Percentiles rank a stretch among this genome's conserved stretches.
Conservation (phyloP, 2,888 invertebrate genomes). For the Nasonovia ribisnigri region DNA sequence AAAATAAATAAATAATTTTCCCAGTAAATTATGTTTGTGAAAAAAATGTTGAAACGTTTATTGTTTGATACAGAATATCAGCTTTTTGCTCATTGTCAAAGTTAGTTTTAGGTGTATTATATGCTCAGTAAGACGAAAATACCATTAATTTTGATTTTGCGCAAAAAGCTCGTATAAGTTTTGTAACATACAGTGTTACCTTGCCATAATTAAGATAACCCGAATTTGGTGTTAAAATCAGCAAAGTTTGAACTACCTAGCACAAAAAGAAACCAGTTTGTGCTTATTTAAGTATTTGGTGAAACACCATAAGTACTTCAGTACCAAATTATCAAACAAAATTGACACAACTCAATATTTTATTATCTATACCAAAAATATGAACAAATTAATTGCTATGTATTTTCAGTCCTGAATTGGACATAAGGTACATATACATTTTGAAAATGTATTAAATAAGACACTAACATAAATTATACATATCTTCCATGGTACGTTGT, state of each 20-base stretch:
- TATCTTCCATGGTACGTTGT: not conserved
- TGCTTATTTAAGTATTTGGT: not conserved
- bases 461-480: not conserved
- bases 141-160: constrained; percentile 51
- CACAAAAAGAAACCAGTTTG: not conserved
- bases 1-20: not conserved
- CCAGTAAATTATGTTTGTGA: not conserved
- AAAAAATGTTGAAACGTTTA: not conserved
- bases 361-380: not conserved
- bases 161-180: constrained; percentile 38
- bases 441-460: not conserved
- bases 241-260: not conserved
- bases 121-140: constrained; percentile 13
- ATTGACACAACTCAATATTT: not conserved
- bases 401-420: not conserved
- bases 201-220: constrained; percentile 19
- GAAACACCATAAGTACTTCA: not conserved
- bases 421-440: not conserved
- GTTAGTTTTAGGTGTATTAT: constrained; percentile 33
- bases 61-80: not conserved
- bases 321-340: not conserved
- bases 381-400: not conserved
- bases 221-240: not conserved
- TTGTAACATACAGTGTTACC: not conserved
- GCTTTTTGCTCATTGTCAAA: constrained; percentile 39